Conservation (phyloP, 2,888 invertebrate species). For the Nudaria mundana region DNA sequence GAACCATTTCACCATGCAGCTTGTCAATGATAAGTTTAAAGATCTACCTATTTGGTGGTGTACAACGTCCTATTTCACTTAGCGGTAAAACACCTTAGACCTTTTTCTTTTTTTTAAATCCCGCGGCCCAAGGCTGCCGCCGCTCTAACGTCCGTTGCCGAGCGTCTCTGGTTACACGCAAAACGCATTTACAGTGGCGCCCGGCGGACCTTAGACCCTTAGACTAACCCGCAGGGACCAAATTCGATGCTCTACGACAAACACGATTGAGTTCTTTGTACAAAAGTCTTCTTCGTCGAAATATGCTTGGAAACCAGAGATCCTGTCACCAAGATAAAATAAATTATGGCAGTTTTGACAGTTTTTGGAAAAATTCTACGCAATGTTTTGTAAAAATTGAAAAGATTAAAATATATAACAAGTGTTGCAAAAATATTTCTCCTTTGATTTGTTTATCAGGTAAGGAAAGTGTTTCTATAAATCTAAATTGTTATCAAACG, state of each 20-base stretch:
- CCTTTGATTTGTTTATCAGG: not conserved
- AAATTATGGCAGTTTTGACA: constrained; percentile 17
- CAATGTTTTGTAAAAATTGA: constrained; percentile 9
- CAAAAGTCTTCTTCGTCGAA: constrained; percentile 1
- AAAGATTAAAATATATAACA: constrained; percentile 4
- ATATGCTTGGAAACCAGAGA: not conserved
- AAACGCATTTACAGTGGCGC: no score
- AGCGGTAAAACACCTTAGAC: no score
- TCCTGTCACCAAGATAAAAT: constrained; percentile 11
- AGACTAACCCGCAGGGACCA: no score
- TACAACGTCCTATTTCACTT: no score
- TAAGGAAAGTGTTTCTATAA: not conserved
- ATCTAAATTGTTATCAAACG: no score
- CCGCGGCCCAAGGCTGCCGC: no score
- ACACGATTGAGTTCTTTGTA: not conserved
- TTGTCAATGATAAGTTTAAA: no score
- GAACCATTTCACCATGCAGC: no score
- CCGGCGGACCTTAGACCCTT: no score
- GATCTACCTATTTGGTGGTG: no score
- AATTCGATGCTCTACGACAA: not conserved
- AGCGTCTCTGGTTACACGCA: no score
- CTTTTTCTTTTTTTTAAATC: not conserved
- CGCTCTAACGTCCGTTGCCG: no score
- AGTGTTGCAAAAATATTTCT: not conserved
- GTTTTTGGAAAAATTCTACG: constrained; percentile 15